These are phyloP conservation scores for Polietes domitor DNA, from an alignment of 2,888 invertebrate genomes.

Conservation along the genomic window DNA sequence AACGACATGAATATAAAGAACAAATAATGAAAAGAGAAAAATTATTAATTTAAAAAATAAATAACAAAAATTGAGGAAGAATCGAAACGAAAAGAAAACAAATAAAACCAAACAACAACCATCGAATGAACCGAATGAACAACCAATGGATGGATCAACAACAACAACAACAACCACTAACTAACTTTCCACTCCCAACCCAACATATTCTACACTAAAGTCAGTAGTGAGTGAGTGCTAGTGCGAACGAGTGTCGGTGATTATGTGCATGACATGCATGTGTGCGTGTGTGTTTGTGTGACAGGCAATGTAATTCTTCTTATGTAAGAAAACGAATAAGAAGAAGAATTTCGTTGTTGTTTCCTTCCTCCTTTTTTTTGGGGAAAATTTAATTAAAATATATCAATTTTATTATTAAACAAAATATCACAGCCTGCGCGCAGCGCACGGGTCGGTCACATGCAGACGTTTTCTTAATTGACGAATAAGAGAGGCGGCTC, in stretches of 20 bases:
- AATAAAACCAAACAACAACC: slow-evolving; percentile 49
- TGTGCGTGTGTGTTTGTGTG: background rate
- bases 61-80: slow-evolving; percentile 37
- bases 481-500: background rate
- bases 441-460: background rate
- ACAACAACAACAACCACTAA: background rate
- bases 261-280: too few relatives aligned
- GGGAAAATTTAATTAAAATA: slow-evolving; percentile 45
- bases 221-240: background rate
- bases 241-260: too few relatives aligned
- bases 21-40: slow-evolving; percentile 46
- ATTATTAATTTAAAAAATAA: slow-evolving; percentile 59
- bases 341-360: background rate
- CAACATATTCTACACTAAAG: background rate
- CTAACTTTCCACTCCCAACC: background rate
- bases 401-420: slow-evolving; percentile 37
- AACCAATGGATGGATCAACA: background rate
- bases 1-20: slow-evolving; percentile 37
- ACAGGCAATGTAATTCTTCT: background rate
- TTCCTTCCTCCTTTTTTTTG: slow-evolving; percentile 5
- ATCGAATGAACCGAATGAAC: background rate
- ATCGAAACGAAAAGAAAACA: slow-evolving; percentile 12
- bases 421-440: background rate
- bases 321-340: background rate
- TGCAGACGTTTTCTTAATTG: slow-evolving; percentile 2